Base-by-base conservation (phyloP, 92 coral and sea anemone genomes). In the Phymanthus crucifer region DNA sequence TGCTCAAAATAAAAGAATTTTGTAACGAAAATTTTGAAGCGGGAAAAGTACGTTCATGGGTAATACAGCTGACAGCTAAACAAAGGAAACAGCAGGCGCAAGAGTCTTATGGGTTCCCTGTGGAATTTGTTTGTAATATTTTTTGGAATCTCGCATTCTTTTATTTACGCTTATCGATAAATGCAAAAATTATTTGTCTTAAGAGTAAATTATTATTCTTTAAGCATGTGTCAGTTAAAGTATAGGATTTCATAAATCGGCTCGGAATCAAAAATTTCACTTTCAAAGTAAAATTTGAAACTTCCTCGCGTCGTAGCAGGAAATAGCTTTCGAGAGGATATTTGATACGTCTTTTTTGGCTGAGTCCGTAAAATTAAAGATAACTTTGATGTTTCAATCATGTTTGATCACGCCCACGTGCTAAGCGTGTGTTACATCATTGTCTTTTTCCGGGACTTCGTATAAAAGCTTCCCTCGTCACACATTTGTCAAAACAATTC, bases 11-110 rank as follows among this genome's bases (percentile, higher is more conserved):
- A 24, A 38, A 64, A 64, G 19, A 61, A 77, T 36, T 75, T 64
- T 77, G 80, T 77, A 77, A 77, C 81, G 81, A 77, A 77, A 69
- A 71, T 21, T 75, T 77, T 77, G 81, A 77, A 77, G 57, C 72
- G 81, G 80, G 80, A 69, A 61, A 69, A 69, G 73, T 69, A 76
- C 80, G 70, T 54, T 54, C 50, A 76, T 64, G 72, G 38, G 71
- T 21, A 64, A 19, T 23, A 77, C 81, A 72, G 81, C 81, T 77
- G 81, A 61, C 7, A 77, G 36, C 68, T 36, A 77, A 77, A 77
- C 72, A 61, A 76, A 61, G 10, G 10, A 10, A 77, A 61, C 58
- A 19, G 81, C 81, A 77, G 81, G 58, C 81, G 72, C 37, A 21
- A 8, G 18, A 1, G 17, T 24, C 23, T 33, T 67, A 38, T 69